phyloP scores from a whole-genome alignment of 2,888 invertebrate genomes.

The Dolichopus griseipennis region DNA sequence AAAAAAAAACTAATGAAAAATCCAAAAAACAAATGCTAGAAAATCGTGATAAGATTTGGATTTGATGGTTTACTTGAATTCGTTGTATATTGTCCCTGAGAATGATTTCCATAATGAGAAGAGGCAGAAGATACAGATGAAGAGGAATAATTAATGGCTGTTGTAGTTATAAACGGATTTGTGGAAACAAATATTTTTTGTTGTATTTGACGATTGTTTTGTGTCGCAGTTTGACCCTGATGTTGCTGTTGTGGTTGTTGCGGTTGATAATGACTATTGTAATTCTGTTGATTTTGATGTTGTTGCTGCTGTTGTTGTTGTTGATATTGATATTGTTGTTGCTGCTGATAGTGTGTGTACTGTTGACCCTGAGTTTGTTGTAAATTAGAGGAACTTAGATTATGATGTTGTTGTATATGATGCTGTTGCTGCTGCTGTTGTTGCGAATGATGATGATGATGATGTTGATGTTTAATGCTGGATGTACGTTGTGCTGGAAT shows the following conservation, averaged over 20 bases:
- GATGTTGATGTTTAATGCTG: constrained; percentile 24
- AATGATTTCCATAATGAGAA: constrained; percentile 25
- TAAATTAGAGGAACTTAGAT: constrained; percentile 29
- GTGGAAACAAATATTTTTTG: constrained; percentile 44
- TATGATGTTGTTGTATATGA: constrained; percentile 28
- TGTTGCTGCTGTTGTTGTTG: constrained; percentile 26
- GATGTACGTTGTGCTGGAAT: constrained; percentile 25
- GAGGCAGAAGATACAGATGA: constrained; percentile 35
- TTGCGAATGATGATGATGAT: constrained; percentile 12
- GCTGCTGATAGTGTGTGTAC: constrained; percentile 28
- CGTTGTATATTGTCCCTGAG: constrained; percentile 24
- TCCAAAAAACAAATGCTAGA: constrained; percentile 19
- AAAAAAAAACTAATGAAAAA: constrained; percentile 17
- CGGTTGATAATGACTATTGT: constrained; percentile 25
- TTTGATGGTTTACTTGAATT: constrained; percentile 26
- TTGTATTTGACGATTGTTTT: constrained; percentile 31
- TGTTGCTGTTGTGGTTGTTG: constrained; percentile 30
- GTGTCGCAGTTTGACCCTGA: constrained; percentile 23
- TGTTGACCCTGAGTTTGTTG: constrained; percentile 22
- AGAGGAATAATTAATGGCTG: constrained; percentile 38
- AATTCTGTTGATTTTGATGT: constrained; percentile 23
- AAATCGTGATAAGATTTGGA: constrained; percentile 15
- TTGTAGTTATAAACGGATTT: constrained; percentile 43
- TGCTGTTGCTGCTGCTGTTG: constrained; percentile 19
- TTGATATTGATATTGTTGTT: constrained; percentile 29